phyloP scores from a whole-genome alignment of 1,140 invertebrate species.

The Phenacoccus solenopsis region DNA sequence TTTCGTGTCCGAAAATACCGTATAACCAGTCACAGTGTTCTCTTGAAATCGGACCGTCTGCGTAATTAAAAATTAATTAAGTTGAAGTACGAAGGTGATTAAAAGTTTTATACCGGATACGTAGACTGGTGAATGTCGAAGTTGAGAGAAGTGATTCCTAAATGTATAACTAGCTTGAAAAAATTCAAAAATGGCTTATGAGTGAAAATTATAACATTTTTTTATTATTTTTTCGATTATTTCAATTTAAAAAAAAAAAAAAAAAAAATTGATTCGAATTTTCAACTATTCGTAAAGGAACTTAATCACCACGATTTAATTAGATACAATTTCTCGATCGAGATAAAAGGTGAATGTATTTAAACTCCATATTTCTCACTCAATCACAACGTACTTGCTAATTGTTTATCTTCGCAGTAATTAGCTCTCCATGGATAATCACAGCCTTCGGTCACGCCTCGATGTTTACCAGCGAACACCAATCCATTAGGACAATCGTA shows the following conservation, averaged over 20 bases:
- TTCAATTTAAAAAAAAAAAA: too few relatives aligned
- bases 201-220: too few relatives aligned
- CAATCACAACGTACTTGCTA: slow-evolving; percentile 54
- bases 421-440: slow-evolving; percentile 80
- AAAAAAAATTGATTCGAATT: too few relatives aligned
- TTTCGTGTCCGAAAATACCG: slow-evolving; percentile 85
- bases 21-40: slow-evolving; percentile 88
- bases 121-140: background rate
- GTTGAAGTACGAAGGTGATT: too few relatives aligned
- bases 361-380: background rate
- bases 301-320: too few relatives aligned
- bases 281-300: too few relatives aligned
- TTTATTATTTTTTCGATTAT: too few relatives aligned
- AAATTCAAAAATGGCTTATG: too few relatives aligned
- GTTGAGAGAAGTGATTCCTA: too few relatives aligned
- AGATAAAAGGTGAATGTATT: background rate
- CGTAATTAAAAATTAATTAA: slow-evolving; percentile 24
- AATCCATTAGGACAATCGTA: slow-evolving; percentile 83
- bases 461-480: slow-evolving; percentile 74
- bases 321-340: too few relatives aligned
- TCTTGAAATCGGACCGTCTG: slow-evolving; percentile 65
- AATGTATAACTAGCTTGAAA: too few relatives aligned
- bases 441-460: slow-evolving; percentile 72
- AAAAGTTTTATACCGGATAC: background rate
- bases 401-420: slow-evolving; percentile 65